A percentile compares a stretch with the other conserved stretches of the same genome.
These are phyloP conservation scores for Microtus pennsylvanicus DNA, from an alignment of 2,113 vertebrate species.

Conservation along the genomic window DNA sequence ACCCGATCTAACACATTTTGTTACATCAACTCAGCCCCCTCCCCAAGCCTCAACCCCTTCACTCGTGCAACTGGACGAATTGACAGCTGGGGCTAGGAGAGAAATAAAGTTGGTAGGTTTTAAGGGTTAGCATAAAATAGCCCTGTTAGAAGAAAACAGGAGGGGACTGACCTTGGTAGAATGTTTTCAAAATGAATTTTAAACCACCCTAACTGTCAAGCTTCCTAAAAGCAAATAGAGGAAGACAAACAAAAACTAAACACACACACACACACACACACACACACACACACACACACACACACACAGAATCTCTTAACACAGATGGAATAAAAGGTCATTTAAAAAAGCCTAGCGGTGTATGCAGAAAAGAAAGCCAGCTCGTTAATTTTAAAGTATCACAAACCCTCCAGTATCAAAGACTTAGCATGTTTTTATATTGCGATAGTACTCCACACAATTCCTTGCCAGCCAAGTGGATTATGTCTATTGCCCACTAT, in stretches of 20 bases:
- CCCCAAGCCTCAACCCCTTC: background rate
- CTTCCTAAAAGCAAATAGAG: slow-evolving; percentile 60
- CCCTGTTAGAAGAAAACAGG: background rate
- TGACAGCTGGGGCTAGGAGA: background rate
- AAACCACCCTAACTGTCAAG: slow-evolving; percentile 51
- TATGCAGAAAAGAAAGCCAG: slow-evolving; percentile 56
- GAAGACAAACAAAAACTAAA: slow-evolving; percentile 21
- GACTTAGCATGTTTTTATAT: slow-evolving; percentile 66
- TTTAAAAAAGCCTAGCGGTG: slow-evolving; percentile 40
- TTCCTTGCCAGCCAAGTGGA: slow-evolving; percentile 59
- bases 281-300: slow-evolving; percentile 44
- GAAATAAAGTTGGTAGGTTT: background rate
- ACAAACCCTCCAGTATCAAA: slow-evolving; percentile 68
- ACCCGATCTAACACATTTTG: background rate
- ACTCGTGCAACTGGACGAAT: background rate
- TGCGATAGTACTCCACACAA: slow-evolving; percentile 38
- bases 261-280: slow-evolving; percentile 34
- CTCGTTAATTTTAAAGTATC: slow-evolving; percentile 69
- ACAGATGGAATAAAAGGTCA: background rate
- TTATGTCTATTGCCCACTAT: slow-evolving; percentile 64
- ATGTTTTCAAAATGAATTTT: slow-evolving; percentile 46
- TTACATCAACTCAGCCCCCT: background rate
- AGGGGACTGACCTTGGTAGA: slow-evolving; percentile 45
- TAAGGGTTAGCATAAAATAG: background rate
- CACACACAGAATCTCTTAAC: background rate